Conservation (phyloP, 2,113 vertebrate species). For the Cephalophus harveyi region DNA sequence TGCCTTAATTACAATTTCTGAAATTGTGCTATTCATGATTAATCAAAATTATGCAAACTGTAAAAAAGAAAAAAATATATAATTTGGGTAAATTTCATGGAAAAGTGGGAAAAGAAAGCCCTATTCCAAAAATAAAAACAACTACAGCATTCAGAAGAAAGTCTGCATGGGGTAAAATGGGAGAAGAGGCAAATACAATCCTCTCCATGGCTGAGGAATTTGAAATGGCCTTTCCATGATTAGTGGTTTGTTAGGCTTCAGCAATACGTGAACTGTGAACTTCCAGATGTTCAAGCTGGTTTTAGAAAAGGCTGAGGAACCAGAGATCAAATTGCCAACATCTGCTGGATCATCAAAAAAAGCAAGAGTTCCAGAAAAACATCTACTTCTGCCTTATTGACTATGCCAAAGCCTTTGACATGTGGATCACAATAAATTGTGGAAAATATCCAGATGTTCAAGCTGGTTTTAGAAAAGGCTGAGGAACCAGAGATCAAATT, state of each 20-base stretch:
- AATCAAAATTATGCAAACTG: not conserved
- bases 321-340: too few relatives aligned
- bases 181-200: not conserved
- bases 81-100: not conserved
- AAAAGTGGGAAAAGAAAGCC: not conserved
- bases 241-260: not conserved
- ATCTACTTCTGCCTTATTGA: too few relatives aligned
- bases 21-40: not conserved
- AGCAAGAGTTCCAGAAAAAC: too few relatives aligned
- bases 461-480: too few relatives aligned
- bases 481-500: too few relatives aligned
- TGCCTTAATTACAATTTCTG: not conserved
- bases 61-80: not conserved
- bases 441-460: too few relatives aligned
- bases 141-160: not conserved
- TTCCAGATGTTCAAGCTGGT: too few relatives aligned
- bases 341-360: rapidly evolving
- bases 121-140: not conserved
- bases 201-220: not conserved
- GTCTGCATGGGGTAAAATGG: not conserved
- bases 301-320: too few relatives aligned
- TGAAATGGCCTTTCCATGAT: not conserved
- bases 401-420: too few relatives aligned
- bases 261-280: too few relatives aligned
- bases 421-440: too few relatives aligned